Conservation (phyloP, 2,888 invertebrate species). For the Heterodera filipjevi region DNA sequence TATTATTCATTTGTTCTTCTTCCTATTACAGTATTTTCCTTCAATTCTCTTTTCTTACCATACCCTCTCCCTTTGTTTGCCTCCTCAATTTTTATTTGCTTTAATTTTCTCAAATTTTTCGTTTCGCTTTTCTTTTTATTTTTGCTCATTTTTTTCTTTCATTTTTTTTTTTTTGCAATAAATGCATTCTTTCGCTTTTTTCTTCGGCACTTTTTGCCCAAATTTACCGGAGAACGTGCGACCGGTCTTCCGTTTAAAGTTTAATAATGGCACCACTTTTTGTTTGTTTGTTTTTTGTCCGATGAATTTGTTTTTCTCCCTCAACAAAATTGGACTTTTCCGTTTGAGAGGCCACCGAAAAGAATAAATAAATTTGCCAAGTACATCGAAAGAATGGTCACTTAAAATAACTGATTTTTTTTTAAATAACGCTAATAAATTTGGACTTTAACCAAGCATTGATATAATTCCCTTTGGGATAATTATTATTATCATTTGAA, state of each 20-base stretch:
- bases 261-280: conserved; percentile 6
- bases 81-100: not conserved
- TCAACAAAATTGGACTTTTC: not conserved
- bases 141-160: not conserved
- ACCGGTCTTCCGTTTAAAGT: not conserved
- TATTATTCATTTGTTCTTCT: too few species aligned
- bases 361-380: not conserved
- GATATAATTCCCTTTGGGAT: too few species aligned
- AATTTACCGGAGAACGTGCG: not conserved
- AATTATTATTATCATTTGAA: too few species aligned
- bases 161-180: not conserved
- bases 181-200: not conserved
- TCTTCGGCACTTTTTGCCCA: not conserved
- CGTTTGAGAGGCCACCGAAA: not conserved
- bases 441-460: too few species aligned
- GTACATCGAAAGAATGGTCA: not conserved
- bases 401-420: too few species aligned
- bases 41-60: not conserved
- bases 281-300: not conserved
- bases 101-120: not conserved
- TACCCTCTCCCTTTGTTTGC: not conserved
- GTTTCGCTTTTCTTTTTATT: not conserved
- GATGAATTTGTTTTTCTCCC: not conserved
- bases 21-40: not conserved
- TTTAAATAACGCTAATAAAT: too few species aligned